Base-by-base conservation (phyloP, 1,140 invertebrate species). In the Heliconius hermathena region DNA sequence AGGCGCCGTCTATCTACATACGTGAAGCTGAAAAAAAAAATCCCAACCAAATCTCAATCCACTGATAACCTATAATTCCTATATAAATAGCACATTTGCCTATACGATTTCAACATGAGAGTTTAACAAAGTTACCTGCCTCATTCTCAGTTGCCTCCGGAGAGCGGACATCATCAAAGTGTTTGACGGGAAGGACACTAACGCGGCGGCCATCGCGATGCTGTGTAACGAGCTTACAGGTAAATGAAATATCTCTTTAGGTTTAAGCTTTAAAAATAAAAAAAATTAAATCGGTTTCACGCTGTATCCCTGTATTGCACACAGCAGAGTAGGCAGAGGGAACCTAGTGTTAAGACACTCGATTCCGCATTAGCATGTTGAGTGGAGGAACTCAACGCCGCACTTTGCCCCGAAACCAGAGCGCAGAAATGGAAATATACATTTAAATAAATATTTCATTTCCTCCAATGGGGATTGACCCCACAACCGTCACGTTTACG, bases 141-240 rank as follows among this genome's bases (percentile, higher is more conserved):
- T 79, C 81, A 71, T 78, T 91, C 89, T 71, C 95, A 98, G 97
- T 93, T 98, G 97, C 91, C 94, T 97, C 83, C 97, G 97, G 82
- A 96, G 97, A 83, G 97, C 97, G 38, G 97, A 98, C 92, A 96
- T 97, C 87, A 97, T 98, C 90, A 96, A 97, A 88, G 96, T 98
- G 49, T 96, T 97, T 91, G 97, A 98, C 86, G 97, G 97, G 6
- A 94, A 95, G 85, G 95, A 96, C 92, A 94, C 95, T 75, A 85
- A 94, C 70, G 94, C 96, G 74, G 96, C 97, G 38, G 96, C 97
- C 78, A 98, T 98, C 87, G 96, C 96, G 20, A 96, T 98, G 77
- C 94, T 98, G 29, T 98, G 98, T 94, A 97, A 98, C 91, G 96
- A 97, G 89, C 96, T 96, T 80, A 91, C 94, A 87, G 94, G 94